Evolutionary conservation across 2,113 vertebrate species (phyloP), one percentile per base, ranked within the genome.

Genomic region (Meleagris gallopavo): DNA sequence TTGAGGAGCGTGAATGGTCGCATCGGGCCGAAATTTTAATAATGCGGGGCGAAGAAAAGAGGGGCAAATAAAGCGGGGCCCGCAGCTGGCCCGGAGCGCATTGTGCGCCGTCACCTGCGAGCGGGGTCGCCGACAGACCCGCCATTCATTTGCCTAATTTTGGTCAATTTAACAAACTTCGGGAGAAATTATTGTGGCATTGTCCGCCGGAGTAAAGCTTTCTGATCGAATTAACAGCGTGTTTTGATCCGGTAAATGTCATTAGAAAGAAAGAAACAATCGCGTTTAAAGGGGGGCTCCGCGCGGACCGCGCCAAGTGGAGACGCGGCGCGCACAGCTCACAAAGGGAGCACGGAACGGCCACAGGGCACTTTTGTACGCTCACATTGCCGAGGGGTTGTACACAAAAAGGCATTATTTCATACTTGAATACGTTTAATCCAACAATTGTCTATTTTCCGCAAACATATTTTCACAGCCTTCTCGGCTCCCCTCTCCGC

Each of bases 231-330:
- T 99, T 99, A 99, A 99, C 99, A 99, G 98, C 98, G 98, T 98
- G 99, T 99, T 99, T 99, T 99, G 99, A 99, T 99, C 99, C 99
- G 99, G 99, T 99, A 99, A 99, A 99, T 99, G 99, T 99, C 99
- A 99, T 99, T 99, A 99, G 98, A 99, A 98, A 98, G 98, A 98
- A 98, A 99, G 99, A 99, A 99, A 99, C 99, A 99, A 99, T 99
- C 98, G 98, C 98, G 98, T 99, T 99, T 98, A 98, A 98, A 99
- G 98, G 98, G 98, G 98, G 98, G 98, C 98, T 98, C 98, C 98
- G 98, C 98, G 98, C 98, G 86, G 85, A 98, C 98, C 98, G 99
- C 99, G 99, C 98, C 99, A 99, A 99, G 99, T 98, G 99, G 99
- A 98, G 98, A 99, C 99, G 99, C 98, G 98, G 98, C 98, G 99